Evolutionary conservation across 2,113 vertebrate species (phyloP).

Genomic region (Ranitomeya variabilis): DNA sequence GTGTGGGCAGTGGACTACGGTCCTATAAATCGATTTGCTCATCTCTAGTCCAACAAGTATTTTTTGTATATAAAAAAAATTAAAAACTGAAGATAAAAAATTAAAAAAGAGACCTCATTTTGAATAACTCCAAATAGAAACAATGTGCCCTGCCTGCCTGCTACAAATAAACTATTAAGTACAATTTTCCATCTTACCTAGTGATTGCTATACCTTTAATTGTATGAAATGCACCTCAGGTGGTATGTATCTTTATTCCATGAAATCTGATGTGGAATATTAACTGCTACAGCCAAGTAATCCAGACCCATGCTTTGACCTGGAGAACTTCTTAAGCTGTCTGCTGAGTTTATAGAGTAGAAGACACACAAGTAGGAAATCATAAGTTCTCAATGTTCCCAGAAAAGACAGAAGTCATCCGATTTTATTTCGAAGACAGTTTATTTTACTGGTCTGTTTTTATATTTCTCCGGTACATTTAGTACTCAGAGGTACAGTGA

Average conservation of each 20-base stretch:
- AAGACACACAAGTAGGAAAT: conserved; percentile 4
- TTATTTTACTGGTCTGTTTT: conserved; percentile 41
- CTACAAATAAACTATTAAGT: background rate
- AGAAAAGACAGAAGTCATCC: conserved; percentile 44
- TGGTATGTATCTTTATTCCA: conserved; percentile 26
- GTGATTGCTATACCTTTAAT: background rate
- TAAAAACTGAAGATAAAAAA: no score
- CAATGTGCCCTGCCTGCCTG: background rate
- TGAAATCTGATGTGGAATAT: conserved; percentile 11
- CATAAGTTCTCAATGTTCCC: conserved; percentile 35
- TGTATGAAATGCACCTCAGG: conserved; percentile 10
- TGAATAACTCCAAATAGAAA: background rate
- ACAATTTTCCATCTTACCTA: background rate
- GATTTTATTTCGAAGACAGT: conserved; percentile 43
- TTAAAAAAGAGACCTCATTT: background rate
- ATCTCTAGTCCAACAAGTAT: no score
- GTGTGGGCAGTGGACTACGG: no score
- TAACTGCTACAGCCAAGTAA: conserved; percentile 39
- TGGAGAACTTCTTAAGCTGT: conserved; percentile 1
- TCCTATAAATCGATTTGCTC: no score
- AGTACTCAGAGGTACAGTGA: conserved; percentile 51
- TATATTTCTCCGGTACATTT: conserved; percentile 36
- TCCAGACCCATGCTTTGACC: conserved; percentile 11
- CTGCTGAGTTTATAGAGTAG: conserved; percentile 20
- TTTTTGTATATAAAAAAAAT: no score